phyloP scores from a whole-genome alignment of 2,113 vertebrate genomes.

The Aldabrachelys gigantea region DNA sequence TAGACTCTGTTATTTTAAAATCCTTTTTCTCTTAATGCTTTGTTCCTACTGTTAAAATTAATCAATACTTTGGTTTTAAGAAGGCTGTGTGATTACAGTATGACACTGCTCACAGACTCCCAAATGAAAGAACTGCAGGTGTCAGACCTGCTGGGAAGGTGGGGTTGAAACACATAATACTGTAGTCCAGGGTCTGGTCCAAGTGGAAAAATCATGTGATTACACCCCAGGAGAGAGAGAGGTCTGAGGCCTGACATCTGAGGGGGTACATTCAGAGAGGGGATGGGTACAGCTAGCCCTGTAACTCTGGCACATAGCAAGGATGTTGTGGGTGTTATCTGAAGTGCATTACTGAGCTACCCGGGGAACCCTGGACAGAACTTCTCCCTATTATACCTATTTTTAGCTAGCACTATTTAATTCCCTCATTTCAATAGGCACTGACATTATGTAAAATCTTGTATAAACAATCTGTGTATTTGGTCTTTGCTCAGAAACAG shows the following conservation, averaged over 20 bases:
- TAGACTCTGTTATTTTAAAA: neutral
- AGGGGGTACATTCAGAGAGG: neutral
- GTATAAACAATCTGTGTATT: neutral
- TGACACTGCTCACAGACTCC: neutral
- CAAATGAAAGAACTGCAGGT: neutral
- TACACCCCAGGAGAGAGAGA: rapidly evolving
- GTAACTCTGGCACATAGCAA: neutral
- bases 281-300: neutral
- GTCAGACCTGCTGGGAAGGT: neutral
- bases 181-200: neutral
- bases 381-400: neutral
- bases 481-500: neutral
- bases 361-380: neutral
- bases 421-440: neutral
- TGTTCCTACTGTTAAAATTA: neutral
- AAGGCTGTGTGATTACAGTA: neutral
- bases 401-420: neutral
- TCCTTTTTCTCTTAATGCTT: neutral
- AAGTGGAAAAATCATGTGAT: neutral
- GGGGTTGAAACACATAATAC: neutral
- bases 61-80: neutral
- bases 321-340: neutral
- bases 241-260: rapidly evolving
- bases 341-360: neutral
- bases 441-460: neutral